phyloP scores from a whole-genome alignment of 2,113 vertebrate genomes.

The Anthoscopus minutus region DNA sequence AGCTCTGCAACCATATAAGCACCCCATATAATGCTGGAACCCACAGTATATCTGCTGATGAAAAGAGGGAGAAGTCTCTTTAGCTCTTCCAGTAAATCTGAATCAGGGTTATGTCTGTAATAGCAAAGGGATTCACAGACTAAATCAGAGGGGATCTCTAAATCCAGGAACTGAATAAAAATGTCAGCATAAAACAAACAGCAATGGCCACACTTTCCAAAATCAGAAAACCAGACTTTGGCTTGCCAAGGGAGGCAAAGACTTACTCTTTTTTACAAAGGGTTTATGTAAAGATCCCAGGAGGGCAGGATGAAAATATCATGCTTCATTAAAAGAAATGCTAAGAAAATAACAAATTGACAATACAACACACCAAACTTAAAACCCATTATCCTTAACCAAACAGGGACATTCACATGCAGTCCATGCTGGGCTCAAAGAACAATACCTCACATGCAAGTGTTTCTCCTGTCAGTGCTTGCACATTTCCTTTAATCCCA shows the following conservation, averaged over 20 bases:
- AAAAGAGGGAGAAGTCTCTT: not conserved
- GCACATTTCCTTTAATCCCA: not conserved
- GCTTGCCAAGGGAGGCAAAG: not conserved
- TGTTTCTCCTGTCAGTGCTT: not conserved
- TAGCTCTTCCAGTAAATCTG: not conserved
- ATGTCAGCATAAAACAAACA: not conserved
- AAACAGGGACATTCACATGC: not conserved
- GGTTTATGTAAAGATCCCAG: not conserved
- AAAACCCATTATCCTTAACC: not conserved
- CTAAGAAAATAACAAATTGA: not conserved
- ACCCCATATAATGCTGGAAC: accelerated
- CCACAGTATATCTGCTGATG: not conserved
- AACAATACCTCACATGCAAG: not conserved
- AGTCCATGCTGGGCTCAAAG: not conserved
- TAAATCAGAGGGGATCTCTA: not conserved
- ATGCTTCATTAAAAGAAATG: not conserved
- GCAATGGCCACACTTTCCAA: not conserved
- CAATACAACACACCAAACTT: not conserved
- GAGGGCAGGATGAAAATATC: not conserved
- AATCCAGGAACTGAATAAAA: not conserved
- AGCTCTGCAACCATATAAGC: not conserved
- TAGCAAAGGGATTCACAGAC: not conserved
- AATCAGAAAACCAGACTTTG: not conserved
- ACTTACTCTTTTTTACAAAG: not conserved
- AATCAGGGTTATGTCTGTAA: not conserved